Evolutionary conservation across 2,113 vertebrate species (phyloP), one percentile per base, ranked within the genome.

Genomic region (Rhombomys opimus): DNA sequence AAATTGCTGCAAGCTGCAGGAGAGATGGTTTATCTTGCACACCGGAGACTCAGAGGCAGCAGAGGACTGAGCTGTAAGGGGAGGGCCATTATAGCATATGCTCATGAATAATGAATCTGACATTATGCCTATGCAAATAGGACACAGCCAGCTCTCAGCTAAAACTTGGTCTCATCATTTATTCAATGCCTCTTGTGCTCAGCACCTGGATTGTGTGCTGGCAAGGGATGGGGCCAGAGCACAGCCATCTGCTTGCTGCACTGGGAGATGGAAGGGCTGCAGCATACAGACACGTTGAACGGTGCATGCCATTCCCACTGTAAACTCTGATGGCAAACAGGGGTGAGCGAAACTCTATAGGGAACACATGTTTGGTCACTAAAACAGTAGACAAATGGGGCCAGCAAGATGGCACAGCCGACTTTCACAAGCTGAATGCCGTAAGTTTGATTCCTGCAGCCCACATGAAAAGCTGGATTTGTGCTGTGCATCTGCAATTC

Each of bases 101-200:
- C 97, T 98, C 96, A 95, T 97, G 98, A 98, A 98, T 98, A 97
- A 98, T 97, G 98, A 97, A 98, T 96, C 97, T 97, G 97, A 98
- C 92, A 95, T 89, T 89, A 97, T 68, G 90, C 78, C 75, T 91
- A 94, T 97, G 96, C 97, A 98, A 98, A 98, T 97, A 85, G 18
- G 89, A 96, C 95, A 97, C 92, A 96, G 97, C 76, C 38, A 93
- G 95, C 93, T 97, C 96, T 92, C 96, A 96, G 96, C 73, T 95
- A 93, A 95, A 97, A 96, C 78, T 97, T 87, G 95, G 96, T 97
- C 95, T 80, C 30, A 96, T 97, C 95, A 95, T 46, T 97, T 97
- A 95, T 96, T 98, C 96, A 96, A 89, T 59, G 95, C 76, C 88
- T 97, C 95, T 96, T 97, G 93, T 95, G 87, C 95, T 97, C 77